These are phyloP conservation scores for Physeter macrocephalus DNA, from an alignment of 2,113 vertebrate species.

Conservation along the genomic window DNA sequence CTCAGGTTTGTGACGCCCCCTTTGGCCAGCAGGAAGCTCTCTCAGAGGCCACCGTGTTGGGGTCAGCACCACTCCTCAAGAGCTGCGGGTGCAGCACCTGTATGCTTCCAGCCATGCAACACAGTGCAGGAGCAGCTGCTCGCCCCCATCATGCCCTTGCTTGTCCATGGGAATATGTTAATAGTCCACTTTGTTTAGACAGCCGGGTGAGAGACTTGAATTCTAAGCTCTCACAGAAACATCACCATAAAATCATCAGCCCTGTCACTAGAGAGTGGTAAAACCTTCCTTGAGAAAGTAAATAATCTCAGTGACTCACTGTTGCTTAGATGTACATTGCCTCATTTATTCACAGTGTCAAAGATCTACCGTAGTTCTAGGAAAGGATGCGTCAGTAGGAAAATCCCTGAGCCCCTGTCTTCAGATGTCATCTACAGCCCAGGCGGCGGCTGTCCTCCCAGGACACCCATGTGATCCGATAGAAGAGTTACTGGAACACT, in stretches of 20 bases:
- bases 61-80: no score
- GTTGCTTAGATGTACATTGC: not conserved
- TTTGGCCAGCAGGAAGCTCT: not conserved
- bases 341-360: not conserved
- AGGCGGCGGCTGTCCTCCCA: not conserved
- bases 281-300: not conserved
- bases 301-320: not conserved
- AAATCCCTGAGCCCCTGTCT: not conserved
- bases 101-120: rapidly evolving
- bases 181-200: not conserved
- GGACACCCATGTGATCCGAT: rapidly evolving
- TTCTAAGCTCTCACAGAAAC: not conserved
- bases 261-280: not conserved
- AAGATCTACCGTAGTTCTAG: not conserved
- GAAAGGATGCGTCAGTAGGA: not conserved
- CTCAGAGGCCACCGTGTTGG: rapidly evolving
- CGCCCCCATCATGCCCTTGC: rapidly evolving
- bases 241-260: not conserved
- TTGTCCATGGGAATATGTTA: not conserved
- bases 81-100: rapidly evolving
- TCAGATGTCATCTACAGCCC: not conserved
- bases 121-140: not conserved
- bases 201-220: not conserved
- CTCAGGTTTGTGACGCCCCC: not conserved
- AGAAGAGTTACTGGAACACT: not conserved